Base-by-base conservation (phyloP, 2,113 vertebrate species). In the Albula glossodonta region DNA sequence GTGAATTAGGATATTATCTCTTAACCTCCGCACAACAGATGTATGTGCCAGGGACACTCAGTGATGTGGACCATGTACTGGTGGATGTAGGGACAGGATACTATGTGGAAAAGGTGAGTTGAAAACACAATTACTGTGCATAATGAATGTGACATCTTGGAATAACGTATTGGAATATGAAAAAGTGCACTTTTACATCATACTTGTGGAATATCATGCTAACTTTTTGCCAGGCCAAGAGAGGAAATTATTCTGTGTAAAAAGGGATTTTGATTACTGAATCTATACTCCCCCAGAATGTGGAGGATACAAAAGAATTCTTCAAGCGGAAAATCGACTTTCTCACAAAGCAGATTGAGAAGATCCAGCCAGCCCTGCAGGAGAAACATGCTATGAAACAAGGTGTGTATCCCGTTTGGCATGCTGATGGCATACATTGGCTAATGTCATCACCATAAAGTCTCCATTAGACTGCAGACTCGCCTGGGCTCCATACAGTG, bases 321-420 rank as follows among this genome's bases (percentile, higher is more conserved):
- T 98, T 98, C 93, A 98, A 97, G 89, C 95, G 97, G 70, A 99
- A 98, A 91, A 96, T 98, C 82, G 97, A 98, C 78, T 98, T 98
- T 83, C 95, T 98, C 52, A 98, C 97, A 3, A 98, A 98, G 90
- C 97, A 99, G 91, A 99, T 98, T 89, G 97, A 99, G 91, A 98
- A 98, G 89, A 97, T 99, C 90, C 97, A 98, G 87, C 98, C 97
- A 2, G 96, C 97, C 4, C 94, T 99, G 52, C 97, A 98, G 87
- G 97, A 99, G 90, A 98, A 98, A 84, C 96, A 97, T 5, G 93
- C 92, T 53, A 97, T 98, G 97, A 98, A 97, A 90, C 97, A 98
- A 95, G 97, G 97, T 97, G 77, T 83, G 86, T 41, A 41, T 41
- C 31, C 31, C 31, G 31, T 41, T 41, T 41, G 31, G 31, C 31